Percentiles rank a stretch among this genome's conserved stretches.
phyloP scores from a whole-genome alignment of 2,113 vertebrate species.

The Thamnaconus septentrionalis region DNA sequence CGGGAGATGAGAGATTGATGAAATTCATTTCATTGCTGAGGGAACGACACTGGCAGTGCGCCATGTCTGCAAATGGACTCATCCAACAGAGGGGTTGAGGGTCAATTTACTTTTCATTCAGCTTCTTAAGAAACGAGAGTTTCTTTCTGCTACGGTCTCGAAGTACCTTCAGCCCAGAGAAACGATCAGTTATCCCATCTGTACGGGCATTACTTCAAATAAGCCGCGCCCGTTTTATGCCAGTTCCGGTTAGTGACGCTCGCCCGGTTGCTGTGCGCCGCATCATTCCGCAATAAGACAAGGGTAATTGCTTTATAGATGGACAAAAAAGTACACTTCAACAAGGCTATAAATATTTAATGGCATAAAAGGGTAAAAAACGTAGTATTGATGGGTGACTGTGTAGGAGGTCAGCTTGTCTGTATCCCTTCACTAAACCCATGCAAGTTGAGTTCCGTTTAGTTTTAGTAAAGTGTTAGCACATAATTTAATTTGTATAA shows the following conservation, averaged over 20 bases:
- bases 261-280: slow-evolving; percentile 2
- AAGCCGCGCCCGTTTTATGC: background rate
- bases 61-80: slow-evolving; percentile 28
- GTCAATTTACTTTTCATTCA: slow-evolving; percentile 38
- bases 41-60: slow-evolving; percentile 13
- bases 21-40: slow-evolving; percentile 20
- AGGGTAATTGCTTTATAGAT: too few relatives aligned
- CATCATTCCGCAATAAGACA: background rate
- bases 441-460: too few relatives aligned
- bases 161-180: background rate
- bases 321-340: too few relatives aligned
- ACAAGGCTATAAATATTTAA: too few relatives aligned
- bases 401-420: too few relatives aligned
- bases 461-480: too few relatives aligned
- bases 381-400: too few relatives aligned
- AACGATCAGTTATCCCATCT: background rate
- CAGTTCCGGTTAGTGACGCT: background rate
- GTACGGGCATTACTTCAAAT: background rate
- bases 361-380: too few relatives aligned
- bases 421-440: too few relatives aligned
- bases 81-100: slow-evolving; percentile 7
- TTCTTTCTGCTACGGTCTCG: slow-evolving; percentile 6
- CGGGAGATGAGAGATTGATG: slow-evolving; percentile 2
- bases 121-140: slow-evolving; percentile 6
- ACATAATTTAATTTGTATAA: too few relatives aligned